A percentile compares a stretch with the other conserved stretches of the same genome.
Evolutionary conservation across 2,797 vertebrate genomes (phyloP).

Genomic region (Neomorphus geoffroyi): DNA sequence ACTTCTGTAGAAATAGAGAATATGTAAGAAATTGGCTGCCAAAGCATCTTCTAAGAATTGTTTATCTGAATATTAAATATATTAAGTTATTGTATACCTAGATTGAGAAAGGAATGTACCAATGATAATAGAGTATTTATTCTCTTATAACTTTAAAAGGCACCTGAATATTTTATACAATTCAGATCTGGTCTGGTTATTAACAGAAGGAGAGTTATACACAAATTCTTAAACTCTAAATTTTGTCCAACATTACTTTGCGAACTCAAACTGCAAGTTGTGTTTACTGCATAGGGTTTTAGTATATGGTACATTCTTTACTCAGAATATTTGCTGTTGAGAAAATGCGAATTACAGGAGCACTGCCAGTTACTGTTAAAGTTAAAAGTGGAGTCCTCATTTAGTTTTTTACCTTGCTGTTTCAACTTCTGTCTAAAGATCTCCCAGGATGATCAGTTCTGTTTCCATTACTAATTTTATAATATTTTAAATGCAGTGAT

Average conservation of each 20-base stretch:
- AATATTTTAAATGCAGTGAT: neutral
- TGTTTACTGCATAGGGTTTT: neutral
- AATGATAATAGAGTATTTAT: conserved; percentile 68
- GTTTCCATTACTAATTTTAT: neutral
- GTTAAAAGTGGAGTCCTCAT: neutral
- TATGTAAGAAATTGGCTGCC: conserved; percentile 38
- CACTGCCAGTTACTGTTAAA: neutral
- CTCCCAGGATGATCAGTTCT: neutral
- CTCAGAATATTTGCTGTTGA: neutral
- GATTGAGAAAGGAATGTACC: conserved; percentile 40
- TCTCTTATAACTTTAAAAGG: conserved; percentile 50
- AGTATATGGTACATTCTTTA: conserved; percentile 12
- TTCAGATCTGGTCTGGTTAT: neutral
- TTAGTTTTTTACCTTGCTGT: neutral
- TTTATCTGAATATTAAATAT: conserved; percentile 50
- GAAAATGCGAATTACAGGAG: neutral
- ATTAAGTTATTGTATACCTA: conserved; percentile 66
- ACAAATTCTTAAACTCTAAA: neutral
- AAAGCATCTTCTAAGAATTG: conserved; percentile 32
- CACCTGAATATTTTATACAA: conserved; percentile 27
- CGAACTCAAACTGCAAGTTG: neutral
- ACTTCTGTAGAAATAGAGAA: conserved; percentile 27
- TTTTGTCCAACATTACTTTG: neutral
- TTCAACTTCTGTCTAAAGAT: neutral
- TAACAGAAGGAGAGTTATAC: neutral